These are phyloP conservation scores for Caenorhabditis macrosperma DNA, from an alignment of 2,888 invertebrate species.

Conservation along the genomic window DNA sequence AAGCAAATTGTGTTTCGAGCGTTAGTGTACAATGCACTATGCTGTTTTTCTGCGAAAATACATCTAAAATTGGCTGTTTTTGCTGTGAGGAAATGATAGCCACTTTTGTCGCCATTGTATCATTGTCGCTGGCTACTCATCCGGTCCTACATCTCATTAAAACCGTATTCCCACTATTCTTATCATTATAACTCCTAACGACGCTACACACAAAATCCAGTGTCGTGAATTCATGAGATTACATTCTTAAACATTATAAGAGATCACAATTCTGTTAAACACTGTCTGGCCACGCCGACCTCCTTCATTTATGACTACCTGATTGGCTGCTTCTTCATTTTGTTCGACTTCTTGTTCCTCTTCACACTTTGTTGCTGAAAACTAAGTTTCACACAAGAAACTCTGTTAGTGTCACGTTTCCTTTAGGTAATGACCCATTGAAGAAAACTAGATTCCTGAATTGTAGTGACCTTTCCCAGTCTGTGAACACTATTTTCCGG, in stretches of 20 bases:
- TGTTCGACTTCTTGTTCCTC: too few relatives aligned
- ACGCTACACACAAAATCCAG: background rate
- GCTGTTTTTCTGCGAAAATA: too few relatives aligned
- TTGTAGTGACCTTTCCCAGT: background rate
- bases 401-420: too few relatives aligned
- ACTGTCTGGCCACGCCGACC: too few relatives aligned
- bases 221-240: background rate
- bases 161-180: background rate
- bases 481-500: background rate
- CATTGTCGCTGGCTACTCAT: background rate
- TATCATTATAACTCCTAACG: background rate
- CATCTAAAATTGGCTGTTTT: background rate
- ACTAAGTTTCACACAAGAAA: too few relatives aligned
- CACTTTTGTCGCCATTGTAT: background rate
- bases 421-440: background rate
- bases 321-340: too few relatives aligned
- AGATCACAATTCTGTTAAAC: background rate
- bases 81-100: background rate
- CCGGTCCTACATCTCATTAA: background rate
- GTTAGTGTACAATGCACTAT: too few relatives aligned
- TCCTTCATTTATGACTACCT: too few relatives aligned
- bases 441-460: background rate
- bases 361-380: too few relatives aligned
- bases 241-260: background rate
- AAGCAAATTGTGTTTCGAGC: too few relatives aligned